Percentiles rank a stretch among this genome's conserved stretches.
These are phyloP conservation scores for Rafetus swinhoei DNA, from an alignment of 2,113 vertebrate species.

Conservation along the genomic window DNA sequence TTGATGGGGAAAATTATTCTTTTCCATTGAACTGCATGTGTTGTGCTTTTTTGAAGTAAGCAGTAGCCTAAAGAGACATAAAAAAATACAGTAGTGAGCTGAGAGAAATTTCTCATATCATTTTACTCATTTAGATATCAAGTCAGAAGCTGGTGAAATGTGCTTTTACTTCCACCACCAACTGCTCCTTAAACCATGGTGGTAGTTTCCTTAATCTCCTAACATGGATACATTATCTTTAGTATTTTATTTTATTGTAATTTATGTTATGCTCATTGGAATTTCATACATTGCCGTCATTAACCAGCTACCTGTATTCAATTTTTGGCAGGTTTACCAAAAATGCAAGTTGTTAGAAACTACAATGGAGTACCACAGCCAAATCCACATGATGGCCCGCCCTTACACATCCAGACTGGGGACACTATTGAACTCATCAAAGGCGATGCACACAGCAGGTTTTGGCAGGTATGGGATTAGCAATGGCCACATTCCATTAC, in stretches of 20 bases:
- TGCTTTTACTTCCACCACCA: background rate
- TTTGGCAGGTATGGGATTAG: conserved; percentile 91
- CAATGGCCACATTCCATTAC: background rate
- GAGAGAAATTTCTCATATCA: background rate
- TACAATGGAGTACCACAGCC: conserved; percentile 89
- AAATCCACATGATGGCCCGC: conserved; percentile 79
- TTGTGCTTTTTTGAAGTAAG: conserved; percentile 56
- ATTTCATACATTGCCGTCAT: background rate
- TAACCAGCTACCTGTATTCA: background rate
- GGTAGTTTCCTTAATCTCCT: background rate
- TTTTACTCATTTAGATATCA: background rate
- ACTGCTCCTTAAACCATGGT: background rate
- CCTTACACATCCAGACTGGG: conserved; percentile 87
- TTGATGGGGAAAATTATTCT: conserved; percentile 64
- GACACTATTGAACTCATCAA: conserved; percentile 91
- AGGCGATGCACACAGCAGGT: conserved; percentile 90
- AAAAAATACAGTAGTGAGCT: background rate
- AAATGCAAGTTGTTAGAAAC: conserved; percentile 91
- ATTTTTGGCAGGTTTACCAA: conserved; percentile 85
- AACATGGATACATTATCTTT: background rate
- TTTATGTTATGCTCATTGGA: background rate
- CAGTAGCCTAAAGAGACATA: conserved; percentile 48
- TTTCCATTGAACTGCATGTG: conserved; percentile 62
- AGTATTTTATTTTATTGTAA: background rate
- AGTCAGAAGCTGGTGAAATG: background rate